phyloP scores from a whole-genome alignment of 2,797 vertebrate genomes.

The Brachyrhaphis roseni region DNA sequence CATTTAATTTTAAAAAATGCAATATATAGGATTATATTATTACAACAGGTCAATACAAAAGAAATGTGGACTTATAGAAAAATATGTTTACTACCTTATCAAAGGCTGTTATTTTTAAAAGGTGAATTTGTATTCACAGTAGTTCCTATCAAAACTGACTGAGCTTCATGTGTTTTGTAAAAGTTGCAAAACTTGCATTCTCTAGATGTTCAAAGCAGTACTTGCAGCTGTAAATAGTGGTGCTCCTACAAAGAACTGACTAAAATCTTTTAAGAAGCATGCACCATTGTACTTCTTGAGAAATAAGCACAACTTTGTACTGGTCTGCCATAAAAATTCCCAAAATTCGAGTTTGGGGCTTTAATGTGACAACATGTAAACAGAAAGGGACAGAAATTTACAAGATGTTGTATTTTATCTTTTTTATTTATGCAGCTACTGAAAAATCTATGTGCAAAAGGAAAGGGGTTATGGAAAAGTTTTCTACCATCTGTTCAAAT shows the following conservation, averaged over 20 bases:
- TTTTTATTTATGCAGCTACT: background rate
- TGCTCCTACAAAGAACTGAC: background rate
- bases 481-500: slow-evolving; percentile 60
- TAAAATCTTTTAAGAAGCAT: background rate
- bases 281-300: background rate
- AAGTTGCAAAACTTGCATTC: background rate
- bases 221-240: background rate
- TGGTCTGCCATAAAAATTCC: background rate
- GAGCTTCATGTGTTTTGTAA: background rate
- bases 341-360: background rate
- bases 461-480: slow-evolving; percentile 16
- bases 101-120: background rate
- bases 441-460: slow-evolving; percentile 13
- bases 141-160: background rate
- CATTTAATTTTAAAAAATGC: background rate
- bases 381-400: background rate
- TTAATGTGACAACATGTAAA: background rate
- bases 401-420: background rate
- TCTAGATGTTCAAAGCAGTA: background rate
- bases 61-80: background rate
- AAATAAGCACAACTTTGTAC: background rate
- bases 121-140: background rate
- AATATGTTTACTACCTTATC: background rate
- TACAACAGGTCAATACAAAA: background rate
- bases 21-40: background rate